These are phyloP conservation scores for Diaperis boleti DNA, from an alignment of 2,888 invertebrate genomes.

Conservation along the genomic window DNA sequence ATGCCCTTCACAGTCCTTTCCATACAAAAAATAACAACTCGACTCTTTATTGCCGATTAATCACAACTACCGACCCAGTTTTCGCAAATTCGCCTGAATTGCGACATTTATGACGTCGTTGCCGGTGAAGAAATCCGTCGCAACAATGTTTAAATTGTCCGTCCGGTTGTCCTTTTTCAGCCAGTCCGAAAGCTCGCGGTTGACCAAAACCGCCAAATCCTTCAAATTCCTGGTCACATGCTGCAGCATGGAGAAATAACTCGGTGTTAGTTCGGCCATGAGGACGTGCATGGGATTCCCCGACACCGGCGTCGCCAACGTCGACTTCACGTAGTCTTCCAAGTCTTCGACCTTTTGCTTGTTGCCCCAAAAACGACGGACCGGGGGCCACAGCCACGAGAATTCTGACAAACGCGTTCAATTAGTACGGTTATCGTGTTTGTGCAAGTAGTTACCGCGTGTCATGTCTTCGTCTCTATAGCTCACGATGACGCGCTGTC, in stretches of 20 bases:
- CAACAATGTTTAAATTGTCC: constrained; percentile 72
- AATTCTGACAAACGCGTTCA: constrained; percentile 33
- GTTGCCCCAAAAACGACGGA: constrained; percentile 48
- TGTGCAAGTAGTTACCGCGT: constrained; percentile 2
- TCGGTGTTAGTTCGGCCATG: constrained; percentile 77
- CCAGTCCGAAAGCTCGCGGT: constrained; percentile 74
- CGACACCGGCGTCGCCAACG: constrained; percentile 52
- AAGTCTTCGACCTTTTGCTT: constrained; percentile 47
- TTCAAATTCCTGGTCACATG: constrained; percentile 70
- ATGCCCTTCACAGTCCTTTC: too few species aligned
- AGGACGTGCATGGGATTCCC: constrained; percentile 68
- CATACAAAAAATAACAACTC: too few species aligned
- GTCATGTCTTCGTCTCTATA: constrained; percentile 60
- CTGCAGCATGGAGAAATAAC: constrained; percentile 6
- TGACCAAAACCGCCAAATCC: constrained; percentile 72
- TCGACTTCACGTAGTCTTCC: constrained; percentile 55
- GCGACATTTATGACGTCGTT: constrained; percentile 75
- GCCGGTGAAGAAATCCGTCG: constrained; percentile 76
- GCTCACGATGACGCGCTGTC: constrained; percentile 68
- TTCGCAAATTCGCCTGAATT: constrained; percentile 61
- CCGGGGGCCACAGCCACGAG: constrained; percentile 43
- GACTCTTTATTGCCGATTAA: too few species aligned
- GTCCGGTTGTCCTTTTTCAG: constrained; percentile 72
- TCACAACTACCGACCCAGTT: constrained; percentile 2
- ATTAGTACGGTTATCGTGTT: background rate